Evolutionary conservation across 2,113 vertebrate genomes (phyloP).

Genomic region (Lycocorax pyrrhopterus): DNA sequence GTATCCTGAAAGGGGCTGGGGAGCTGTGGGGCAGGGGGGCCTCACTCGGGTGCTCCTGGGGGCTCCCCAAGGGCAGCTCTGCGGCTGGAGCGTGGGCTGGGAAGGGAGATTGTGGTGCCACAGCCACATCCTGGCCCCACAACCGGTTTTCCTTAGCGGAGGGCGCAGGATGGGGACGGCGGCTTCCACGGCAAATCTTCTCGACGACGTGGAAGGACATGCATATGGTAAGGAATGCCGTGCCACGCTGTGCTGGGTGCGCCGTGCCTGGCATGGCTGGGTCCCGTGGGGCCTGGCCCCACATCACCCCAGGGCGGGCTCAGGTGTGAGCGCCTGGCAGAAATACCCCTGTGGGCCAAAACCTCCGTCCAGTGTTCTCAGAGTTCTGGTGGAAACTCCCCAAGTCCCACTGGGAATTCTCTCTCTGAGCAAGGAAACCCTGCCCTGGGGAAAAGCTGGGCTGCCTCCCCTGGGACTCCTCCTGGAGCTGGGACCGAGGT

Average conservation of each 20-base stretch:
- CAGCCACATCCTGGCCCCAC: neutral
- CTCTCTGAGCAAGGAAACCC: neutral
- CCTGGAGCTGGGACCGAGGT: fast-evolving
- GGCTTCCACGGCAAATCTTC: conserved; percentile 90
- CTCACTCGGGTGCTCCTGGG: fast-evolving
- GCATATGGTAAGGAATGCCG: conserved; percentile 78
- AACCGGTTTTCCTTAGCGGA: conserved; percentile 59
- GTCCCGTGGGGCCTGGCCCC: fast-evolving
- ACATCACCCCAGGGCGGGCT: neutral
- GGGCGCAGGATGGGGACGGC: conserved; percentile 82
- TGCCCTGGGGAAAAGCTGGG: neutral
- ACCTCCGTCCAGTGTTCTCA: neutral
- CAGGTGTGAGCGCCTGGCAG: neutral
- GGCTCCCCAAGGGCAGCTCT: neutral
- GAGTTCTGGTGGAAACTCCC: neutral
- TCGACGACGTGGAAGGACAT: conserved; percentile 90
- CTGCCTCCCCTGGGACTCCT: neutral
- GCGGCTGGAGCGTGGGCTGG: fast-evolving
- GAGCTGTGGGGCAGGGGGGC: neutral
- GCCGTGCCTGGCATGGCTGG: neutral
- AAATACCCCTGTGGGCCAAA: neutral
- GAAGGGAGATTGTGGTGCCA: neutral
- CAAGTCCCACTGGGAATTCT: neutral
- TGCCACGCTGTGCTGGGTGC: neutral
- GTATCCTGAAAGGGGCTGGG: conserved; percentile 82